Evolutionary conservation across 2,113 vertebrate genomes (phyloP).

Genomic region (Passer montanus): DNA sequence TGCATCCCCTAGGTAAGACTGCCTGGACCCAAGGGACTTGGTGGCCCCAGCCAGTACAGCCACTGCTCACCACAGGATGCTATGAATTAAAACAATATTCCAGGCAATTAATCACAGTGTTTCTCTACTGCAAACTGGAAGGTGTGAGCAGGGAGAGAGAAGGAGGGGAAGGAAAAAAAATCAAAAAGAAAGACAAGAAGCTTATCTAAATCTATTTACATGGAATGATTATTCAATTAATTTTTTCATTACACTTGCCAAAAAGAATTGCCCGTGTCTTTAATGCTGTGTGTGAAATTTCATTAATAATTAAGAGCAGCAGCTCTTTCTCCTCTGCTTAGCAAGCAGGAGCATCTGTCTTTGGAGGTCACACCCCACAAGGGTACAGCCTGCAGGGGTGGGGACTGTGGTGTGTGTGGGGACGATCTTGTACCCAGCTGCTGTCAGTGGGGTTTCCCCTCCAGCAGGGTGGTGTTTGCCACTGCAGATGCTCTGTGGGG

Average conservation of each 20-base stretch:
- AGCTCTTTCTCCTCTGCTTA: slow-evolving; percentile 37
- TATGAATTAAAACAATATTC: slow-evolving; percentile 61
- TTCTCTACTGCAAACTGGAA: slow-evolving; percentile 7
- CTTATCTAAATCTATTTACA: slow-evolving; percentile 79
- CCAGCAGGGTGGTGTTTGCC: fast-evolving
- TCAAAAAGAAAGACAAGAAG: background rate
- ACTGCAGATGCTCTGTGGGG: fast-evolving
- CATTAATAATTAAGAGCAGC: slow-evolving; percentile 64
- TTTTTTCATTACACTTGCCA: slow-evolving; percentile 77
- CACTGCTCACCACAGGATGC: background rate
- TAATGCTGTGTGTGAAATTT: slow-evolving; percentile 58
- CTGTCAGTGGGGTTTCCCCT: background rate
- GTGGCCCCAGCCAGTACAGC: background rate
- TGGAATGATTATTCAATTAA: slow-evolving; percentile 76
- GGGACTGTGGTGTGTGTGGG: background rate
- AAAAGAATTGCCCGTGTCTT: slow-evolving; percentile 64
- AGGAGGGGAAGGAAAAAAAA: background rate
- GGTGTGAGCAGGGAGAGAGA: background rate
- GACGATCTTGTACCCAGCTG: background rate
- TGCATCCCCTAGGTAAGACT: background rate
- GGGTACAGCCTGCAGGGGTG: fast-evolving
- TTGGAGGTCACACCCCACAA: background rate
- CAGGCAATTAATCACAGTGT: slow-evolving; percentile 68
- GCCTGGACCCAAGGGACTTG: background rate
- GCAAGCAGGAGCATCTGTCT: background rate